phyloP scores from a whole-genome alignment of 2,888 invertebrate species.

The Augiades crinisus region DNA sequence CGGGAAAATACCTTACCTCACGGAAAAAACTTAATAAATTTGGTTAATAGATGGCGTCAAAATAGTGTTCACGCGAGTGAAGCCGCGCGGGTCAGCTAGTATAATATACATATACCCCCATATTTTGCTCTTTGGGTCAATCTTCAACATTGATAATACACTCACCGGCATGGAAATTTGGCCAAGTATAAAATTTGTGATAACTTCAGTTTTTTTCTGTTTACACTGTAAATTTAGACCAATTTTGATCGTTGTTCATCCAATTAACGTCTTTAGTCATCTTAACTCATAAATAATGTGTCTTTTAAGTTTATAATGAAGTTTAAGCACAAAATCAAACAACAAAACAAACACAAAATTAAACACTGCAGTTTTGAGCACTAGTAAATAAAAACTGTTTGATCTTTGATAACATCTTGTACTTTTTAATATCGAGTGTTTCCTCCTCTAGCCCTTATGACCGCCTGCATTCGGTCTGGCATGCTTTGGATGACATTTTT shows the following conservation, averaged over 20 bases:
- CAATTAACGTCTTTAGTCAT: not conserved
- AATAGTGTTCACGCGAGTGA: too few relatives aligned
- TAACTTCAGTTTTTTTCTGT: too few relatives aligned
- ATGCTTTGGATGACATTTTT: slow-evolving; percentile 25
- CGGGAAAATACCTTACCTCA: too few relatives aligned
- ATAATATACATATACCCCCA: too few relatives aligned
- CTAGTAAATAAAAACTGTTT: not conserved
- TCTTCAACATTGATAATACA: too few relatives aligned
- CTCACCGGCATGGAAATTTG: too few relatives aligned
- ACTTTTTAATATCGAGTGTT: slow-evolving; percentile 20
- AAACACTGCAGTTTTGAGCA: not conserved
- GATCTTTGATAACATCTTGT: not conserved
- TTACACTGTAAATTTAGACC: too few relatives aligned
- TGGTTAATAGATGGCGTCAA: too few relatives aligned
- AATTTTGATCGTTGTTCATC: not conserved
- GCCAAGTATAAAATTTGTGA: too few relatives aligned
- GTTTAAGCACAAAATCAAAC: not conserved
- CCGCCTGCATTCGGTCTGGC: slow-evolving; percentile 27
- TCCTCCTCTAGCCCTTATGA: slow-evolving; percentile 28
- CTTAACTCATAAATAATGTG: not conserved
- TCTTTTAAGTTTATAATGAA: not conserved
- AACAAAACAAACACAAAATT: not conserved
- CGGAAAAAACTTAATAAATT: too few relatives aligned
- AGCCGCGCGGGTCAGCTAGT: too few relatives aligned
- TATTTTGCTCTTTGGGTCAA: too few relatives aligned